Percentiles rank a stretch among this genome's conserved stretches.
phyloP scores from a whole-genome alignment of 2,888 invertebrate species.

The Teleiodes luculella region DNA sequence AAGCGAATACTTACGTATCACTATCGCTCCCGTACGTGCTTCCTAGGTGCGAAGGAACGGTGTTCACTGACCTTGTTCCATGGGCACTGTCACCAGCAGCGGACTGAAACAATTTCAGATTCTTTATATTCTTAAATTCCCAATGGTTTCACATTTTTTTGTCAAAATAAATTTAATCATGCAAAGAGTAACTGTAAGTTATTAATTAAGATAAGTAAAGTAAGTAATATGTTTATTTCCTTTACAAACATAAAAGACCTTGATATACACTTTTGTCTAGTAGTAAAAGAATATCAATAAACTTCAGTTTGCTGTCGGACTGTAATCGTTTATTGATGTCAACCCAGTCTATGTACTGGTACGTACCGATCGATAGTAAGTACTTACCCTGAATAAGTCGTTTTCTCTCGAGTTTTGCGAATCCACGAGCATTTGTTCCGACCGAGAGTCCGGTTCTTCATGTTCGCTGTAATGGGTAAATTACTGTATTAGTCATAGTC shows the following conservation, averaged over 20 bases:
- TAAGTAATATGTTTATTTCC: too few relatives aligned
- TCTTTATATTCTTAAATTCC: too few relatives aligned
- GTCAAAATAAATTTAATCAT: too few relatives aligned
- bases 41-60: constrained; percentile 52
- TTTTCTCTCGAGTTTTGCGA: constrained; percentile 62
- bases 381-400: constrained; percentile 59
- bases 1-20: constrained; percentile 47
- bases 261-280: too few relatives aligned
- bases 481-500: background rate
- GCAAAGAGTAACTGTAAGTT: too few relatives aligned
- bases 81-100: constrained; percentile 54
- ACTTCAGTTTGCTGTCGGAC: too few relatives aligned
- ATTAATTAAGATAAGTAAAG: too few relatives aligned
- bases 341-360: too few relatives aligned
- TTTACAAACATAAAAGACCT: too few relatives aligned
- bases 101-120: constrained; percentile 35
- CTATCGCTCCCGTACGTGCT: constrained; percentile 67
- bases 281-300: too few relatives aligned
- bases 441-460: constrained; percentile 65
- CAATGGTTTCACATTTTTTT: background rate
- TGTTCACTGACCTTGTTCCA: constrained; percentile 47
- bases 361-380: background rate
- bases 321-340: too few relatives aligned
- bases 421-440: constrained; percentile 62
- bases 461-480: constrained; percentile 53